A percentile compares a stretch with the other conserved stretches of the same genome.
These are phyloP conservation scores for Agrenia bidenticulata DNA, from an alignment of 2,888 invertebrate species.

Conservation along the genomic window DNA sequence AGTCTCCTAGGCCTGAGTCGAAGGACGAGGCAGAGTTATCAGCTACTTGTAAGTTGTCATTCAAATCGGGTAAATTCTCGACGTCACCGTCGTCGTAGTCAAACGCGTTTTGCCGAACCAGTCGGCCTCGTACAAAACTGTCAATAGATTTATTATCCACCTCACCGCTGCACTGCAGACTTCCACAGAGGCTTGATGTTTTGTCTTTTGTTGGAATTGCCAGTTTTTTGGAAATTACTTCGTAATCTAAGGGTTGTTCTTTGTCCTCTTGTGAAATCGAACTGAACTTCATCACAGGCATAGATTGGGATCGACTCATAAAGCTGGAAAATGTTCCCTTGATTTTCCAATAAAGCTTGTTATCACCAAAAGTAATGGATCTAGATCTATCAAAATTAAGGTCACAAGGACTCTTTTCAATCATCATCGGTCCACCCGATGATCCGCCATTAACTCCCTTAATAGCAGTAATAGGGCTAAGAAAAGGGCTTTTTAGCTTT, in stretches of 20 bases:
- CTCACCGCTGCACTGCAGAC: slow-evolving; percentile 1
- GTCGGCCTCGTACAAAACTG: slow-evolving; percentile 18
- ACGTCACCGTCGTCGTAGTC: slow-evolving; percentile 41
- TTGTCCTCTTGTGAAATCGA: neutral
- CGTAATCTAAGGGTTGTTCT: too few relatives aligned
- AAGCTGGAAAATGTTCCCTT: slow-evolving; percentile 25
- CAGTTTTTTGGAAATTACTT: too few relatives aligned
- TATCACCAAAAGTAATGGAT: slow-evolving; percentile 29
- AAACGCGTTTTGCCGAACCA: slow-evolving; percentile 48
- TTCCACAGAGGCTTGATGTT: neutral
- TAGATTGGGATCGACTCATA: slow-evolving; percentile 29
- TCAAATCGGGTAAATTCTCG: slow-evolving; percentile 39
- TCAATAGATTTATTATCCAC: neutral
- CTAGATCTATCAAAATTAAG: slow-evolving; percentile 12
- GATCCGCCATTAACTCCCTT: neutral
- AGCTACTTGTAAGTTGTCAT: slow-evolving; percentile 34
- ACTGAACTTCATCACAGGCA: slow-evolving; percentile 30
- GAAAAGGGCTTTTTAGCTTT: slow-evolving; percentile 20
- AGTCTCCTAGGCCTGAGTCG: slow-evolving; percentile 33
- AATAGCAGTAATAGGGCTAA: neutral
- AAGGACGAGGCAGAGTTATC: slow-evolving; percentile 19
- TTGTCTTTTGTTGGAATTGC: too few relatives aligned
- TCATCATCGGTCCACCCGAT: neutral
- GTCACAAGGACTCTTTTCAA: slow-evolving; percentile 17
- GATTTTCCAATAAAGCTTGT: slow-evolving; percentile 24